Conservation (phyloP, 2,888 invertebrate species). For the Hirtodrosophila histrioides region DNA sequence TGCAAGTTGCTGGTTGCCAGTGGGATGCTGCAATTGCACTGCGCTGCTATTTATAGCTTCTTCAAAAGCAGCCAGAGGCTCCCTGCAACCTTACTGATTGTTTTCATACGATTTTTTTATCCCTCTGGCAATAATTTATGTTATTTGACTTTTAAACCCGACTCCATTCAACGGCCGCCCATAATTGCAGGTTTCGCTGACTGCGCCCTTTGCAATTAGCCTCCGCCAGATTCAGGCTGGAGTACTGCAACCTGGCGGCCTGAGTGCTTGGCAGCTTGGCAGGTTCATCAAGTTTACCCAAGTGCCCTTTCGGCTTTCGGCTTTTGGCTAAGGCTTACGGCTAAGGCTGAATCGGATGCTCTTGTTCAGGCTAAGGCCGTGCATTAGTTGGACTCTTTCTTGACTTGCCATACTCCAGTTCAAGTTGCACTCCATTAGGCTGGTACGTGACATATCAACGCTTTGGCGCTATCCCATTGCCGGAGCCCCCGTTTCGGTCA, state of each 20-base stretch:
- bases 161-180: conserved; percentile 29
- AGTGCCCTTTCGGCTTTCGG: conserved; percentile 23
- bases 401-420: conserved; percentile 54
- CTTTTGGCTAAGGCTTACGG: background rate
- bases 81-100: conserved; percentile 47
- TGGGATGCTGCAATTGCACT: conserved; percentile 30
- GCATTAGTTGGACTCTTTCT: conserved; percentile 39
- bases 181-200: conserved; percentile 57
- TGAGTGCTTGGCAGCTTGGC: conserved; percentile 13
- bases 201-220: conserved; percentile 56
- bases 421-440: conserved; percentile 63
- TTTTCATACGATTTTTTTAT: conserved; percentile 52
- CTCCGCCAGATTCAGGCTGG: conserved; percentile 20
- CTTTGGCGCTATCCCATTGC: conserved; percentile 3
- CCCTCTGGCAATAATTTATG: conserved; percentile 69
- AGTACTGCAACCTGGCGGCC: too few species aligned
- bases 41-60: conserved; percentile 40
- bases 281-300: conserved; percentile 29
- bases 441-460: conserved; percentile 63
- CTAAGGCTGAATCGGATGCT: conserved; percentile 7
- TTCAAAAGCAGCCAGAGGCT: conserved; percentile 18
- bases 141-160: conserved; percentile 70
- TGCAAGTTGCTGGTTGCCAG: background rate
- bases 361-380: background rate
- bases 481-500: background rate